These are phyloP conservation scores for Henricia sp. DNA, from an alignment of 53 echinoderm and acorn worm genomes.

Conservation along the genomic window DNA sequence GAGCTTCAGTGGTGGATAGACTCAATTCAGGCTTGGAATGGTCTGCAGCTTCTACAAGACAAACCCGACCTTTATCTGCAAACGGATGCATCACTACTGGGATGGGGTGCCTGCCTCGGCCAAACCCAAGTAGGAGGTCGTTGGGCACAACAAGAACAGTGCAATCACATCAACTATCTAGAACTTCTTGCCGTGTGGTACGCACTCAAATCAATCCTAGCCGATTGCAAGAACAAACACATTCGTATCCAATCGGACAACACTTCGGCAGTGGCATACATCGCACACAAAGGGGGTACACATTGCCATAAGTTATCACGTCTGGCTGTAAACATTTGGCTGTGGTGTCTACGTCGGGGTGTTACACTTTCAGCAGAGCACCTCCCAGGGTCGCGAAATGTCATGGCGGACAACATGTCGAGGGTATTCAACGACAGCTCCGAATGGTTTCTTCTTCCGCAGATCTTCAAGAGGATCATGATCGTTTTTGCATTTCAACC, in stretches of 20 bases:
- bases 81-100: not conserved
- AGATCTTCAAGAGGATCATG: not conserved
- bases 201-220: not conserved
- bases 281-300: not conserved
- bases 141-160: not conserved
- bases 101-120: conserved; percentile 12
- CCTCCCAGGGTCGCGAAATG: not conserved
- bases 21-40: not conserved
- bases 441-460: not conserved
- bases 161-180: not conserved
- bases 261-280: not conserved
- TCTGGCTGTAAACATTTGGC: not conserved
- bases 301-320: not conserved
- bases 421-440: not conserved
- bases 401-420: not conserved
- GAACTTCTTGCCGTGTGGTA: not conserved
- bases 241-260: not conserved
- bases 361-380: not conserved
- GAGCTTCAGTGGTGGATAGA: not conserved
- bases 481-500: not conserved
- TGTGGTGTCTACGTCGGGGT: not conserved
- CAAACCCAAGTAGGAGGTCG: not conserved
- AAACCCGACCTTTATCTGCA: not conserved
- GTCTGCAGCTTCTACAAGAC: not conserved
- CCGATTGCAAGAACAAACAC: not conserved